Conservation (phyloP, 2,888 invertebrate species). For the Leptinotarsa haldemani region DNA sequence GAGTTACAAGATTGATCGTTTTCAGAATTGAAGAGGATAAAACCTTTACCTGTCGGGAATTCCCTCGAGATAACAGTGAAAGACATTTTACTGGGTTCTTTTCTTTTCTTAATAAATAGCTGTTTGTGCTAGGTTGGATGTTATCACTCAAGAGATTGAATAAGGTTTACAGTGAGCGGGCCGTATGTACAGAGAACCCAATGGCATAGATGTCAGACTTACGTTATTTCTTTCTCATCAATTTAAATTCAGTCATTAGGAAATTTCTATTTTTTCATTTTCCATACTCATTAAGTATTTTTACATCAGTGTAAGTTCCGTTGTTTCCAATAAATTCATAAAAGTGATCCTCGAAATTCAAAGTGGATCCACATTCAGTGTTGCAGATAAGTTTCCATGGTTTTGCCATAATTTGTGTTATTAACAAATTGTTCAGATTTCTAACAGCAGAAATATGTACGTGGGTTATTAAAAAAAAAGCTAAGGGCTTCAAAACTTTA, state of each 20-base stretch:
- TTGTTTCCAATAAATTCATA: too few species aligned
- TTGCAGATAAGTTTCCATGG: not conserved
- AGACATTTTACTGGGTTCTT: constrained; percentile 4
- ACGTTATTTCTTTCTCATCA: too few species aligned
- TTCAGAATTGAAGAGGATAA: constrained; percentile 36
- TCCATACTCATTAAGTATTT: too few species aligned
- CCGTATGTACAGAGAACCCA: not conserved
- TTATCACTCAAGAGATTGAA: constrained; percentile 9
- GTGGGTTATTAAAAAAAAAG: too few species aligned
- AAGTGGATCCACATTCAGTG: not conserved
- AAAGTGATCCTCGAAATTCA: too few species aligned
- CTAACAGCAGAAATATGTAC: too few species aligned
- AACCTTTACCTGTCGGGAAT: constrained; percentile 25
- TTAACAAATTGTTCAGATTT: not conserved
- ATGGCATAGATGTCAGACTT: not conserved
- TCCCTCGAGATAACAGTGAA: constrained; percentile 6
- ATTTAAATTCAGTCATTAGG: too few species aligned
- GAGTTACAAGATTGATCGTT: constrained; percentile 45
- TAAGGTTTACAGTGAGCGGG: not conserved
- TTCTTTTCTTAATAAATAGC: not conserved
- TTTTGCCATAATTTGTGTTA: constrained; percentile 5
- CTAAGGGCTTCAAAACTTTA: too few species aligned
- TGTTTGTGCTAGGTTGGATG: not conserved
- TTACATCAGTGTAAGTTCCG: too few species aligned
- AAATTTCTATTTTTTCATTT: too few species aligned